A percentile compares a stretch with the other conserved stretches of the same genome.
phyloP scores from a whole-genome alignment of 1,140 invertebrate species.

The Drosophila truncata region DNA sequence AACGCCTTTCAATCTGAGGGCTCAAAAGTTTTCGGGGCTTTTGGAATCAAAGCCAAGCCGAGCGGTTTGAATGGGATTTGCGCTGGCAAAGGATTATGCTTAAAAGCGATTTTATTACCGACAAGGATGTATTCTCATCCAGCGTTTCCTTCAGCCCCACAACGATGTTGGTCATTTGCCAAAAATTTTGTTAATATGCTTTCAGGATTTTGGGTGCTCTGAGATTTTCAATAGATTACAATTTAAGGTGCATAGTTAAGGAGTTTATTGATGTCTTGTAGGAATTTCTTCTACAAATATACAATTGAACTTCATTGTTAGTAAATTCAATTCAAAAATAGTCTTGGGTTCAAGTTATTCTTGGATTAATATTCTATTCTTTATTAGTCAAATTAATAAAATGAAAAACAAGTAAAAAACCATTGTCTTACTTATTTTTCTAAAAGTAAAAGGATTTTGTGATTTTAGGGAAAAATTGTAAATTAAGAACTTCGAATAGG shows the following conservation, averaged over 20 bases:
- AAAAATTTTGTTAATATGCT: constrained; percentile 3
- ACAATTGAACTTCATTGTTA: neutral
- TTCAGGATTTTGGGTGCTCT: neutral
- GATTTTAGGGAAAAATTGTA: neutral
- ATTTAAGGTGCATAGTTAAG: neutral
- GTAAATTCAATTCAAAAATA: neutral
- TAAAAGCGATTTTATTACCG: constrained; percentile 51
- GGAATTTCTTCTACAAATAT: neutral
- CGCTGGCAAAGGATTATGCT: constrained; percentile 42
- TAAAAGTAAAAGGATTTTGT: too few relatives aligned
- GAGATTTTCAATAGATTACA: constrained; percentile 2
- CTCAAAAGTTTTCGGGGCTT: constrained; percentile 59
- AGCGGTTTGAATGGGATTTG: constrained; percentile 65
- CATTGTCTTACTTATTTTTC: too few relatives aligned
- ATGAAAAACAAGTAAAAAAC: neutral
- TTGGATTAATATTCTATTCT: neutral
- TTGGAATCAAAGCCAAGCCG: constrained; percentile 37
- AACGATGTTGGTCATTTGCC: constrained; percentile 43
- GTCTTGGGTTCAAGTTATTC: neutral
- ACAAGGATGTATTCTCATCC: constrained; percentile 41
- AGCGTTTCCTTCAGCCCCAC: neutral
- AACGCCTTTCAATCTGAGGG: constrained; percentile 44
- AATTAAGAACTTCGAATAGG: neutral
- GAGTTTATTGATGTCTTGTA: neutral
- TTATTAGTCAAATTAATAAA: neutral